phyloP scores from a whole-genome alignment of 2,113 vertebrate species.

The Marcusenius ussheri region DNA sequence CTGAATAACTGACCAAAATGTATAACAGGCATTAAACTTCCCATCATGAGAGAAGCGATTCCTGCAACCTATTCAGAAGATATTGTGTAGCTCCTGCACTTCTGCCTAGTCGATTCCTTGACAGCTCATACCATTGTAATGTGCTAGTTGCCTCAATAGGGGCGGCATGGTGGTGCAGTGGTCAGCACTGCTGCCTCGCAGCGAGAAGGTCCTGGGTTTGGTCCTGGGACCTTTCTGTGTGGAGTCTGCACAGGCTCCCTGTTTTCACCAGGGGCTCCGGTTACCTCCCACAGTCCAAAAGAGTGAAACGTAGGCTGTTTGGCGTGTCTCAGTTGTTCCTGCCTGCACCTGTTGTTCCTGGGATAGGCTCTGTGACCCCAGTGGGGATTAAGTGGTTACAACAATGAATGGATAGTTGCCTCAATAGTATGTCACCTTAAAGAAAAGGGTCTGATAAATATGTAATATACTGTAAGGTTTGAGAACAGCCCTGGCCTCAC shows the following conservation, averaged over 20 bases:
- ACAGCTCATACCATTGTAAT: neutral
- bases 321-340: too few species aligned
- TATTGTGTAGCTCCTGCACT: neutral
- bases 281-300: too few species aligned
- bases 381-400: too few species aligned
- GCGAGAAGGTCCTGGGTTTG: too few species aligned
- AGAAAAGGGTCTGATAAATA: neutral
- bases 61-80: neutral
- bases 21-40: neutral
- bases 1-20: neutral
- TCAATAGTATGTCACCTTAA: neutral
- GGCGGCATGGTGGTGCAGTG: too few species aligned
- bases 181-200: too few species aligned
- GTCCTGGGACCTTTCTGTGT: too few species aligned
- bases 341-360: too few species aligned
- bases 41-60: neutral
- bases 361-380: too few species aligned
- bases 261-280: too few species aligned
- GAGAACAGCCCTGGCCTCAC: neutral
- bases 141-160: neutral
- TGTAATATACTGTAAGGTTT: neutral
- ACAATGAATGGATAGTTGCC: neutral
- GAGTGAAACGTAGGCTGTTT: too few species aligned
- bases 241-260: too few species aligned
- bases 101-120: neutral